A percentile compares a stretch with the other conserved stretches of the same genome.
These are phyloP conservation scores for Acomys russatus DNA, from an alignment of 2,797 vertebrate species.

Conservation along the genomic window DNA sequence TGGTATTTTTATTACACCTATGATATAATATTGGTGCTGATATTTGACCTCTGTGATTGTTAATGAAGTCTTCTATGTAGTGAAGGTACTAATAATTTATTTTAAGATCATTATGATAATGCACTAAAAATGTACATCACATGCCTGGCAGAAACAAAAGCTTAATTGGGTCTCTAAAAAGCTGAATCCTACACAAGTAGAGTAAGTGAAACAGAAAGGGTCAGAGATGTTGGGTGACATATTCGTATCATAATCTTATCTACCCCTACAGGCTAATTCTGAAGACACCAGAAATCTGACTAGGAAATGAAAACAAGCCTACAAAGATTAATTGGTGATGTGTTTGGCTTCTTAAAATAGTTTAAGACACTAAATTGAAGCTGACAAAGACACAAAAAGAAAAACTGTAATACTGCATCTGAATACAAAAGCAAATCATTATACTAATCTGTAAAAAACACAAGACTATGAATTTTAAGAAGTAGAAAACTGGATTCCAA, in stretches of 20 bases:
- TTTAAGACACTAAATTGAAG: slow-evolving; percentile 28
- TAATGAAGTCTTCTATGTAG: slow-evolving; percentile 30
- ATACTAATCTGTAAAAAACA: background rate
- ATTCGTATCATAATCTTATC: background rate
- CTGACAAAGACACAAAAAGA: background rate
- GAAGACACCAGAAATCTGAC: background rate
- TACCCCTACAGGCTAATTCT: background rate
- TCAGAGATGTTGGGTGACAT: background rate
- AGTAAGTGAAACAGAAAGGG: background rate
- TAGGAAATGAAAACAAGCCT: background rate
- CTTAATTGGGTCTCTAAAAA: background rate
- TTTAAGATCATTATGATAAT: slow-evolving; percentile 20
- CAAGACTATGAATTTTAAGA: background rate
- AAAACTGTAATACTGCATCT: background rate
- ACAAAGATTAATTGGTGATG: background rate
- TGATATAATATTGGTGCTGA: background rate
- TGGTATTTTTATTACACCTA: background rate
- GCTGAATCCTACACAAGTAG: background rate
- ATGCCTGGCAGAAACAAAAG: background rate
- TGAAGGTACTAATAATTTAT: background rate
- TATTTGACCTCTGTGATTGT: slow-evolving; percentile 39
- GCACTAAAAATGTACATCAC: background rate
- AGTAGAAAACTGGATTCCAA: background rate
- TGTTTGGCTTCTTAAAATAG: background rate
- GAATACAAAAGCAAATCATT: slow-evolving; percentile 7